Conservation (phyloP, 2,113 vertebrate species). For the Ophthalmolycus amberensis region DNA sequence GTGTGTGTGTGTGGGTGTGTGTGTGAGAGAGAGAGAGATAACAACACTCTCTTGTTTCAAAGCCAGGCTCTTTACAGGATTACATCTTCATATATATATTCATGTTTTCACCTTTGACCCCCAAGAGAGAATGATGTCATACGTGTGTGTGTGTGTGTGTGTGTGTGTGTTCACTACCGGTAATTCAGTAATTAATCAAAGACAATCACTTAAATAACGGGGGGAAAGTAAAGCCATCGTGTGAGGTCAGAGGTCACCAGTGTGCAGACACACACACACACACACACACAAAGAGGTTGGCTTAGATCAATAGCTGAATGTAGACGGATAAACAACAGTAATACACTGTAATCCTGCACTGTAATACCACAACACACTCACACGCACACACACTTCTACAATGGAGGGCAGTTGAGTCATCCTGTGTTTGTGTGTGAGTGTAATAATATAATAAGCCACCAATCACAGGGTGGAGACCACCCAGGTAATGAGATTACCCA, state of each 20-base stretch:
- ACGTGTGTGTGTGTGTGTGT: background rate
- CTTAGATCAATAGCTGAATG: conserved; percentile 34
- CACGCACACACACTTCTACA: background rate
- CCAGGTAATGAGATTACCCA: conserved; percentile 53
- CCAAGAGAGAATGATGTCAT: too few relatives aligned
- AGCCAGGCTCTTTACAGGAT: background rate
- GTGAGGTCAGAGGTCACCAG: background rate
- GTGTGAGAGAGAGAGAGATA: background rate
- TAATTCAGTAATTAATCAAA: background rate
- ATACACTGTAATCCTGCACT: conserved; percentile 38
- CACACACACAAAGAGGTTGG: background rate
- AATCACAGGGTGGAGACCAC: conserved; percentile 34
- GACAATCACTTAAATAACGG: background rate
- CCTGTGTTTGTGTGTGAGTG: background rate
- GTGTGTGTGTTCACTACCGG: background rate
- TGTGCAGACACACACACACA: background rate
- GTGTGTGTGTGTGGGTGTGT: background rate
- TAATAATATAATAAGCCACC: conserved; percentile 30
- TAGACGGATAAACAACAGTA: conserved; percentile 40
- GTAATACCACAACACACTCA: conserved; percentile 26
- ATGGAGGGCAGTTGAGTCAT: conserved; percentile 13
- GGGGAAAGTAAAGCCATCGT: background rate
- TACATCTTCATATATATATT: background rate
- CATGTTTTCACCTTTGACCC: conserved; percentile 11
- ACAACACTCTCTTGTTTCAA: background rate